A percentile compares a stretch with the other conserved stretches of the same genome.
Conservation (phyloP, 1,140 invertebrate genomes). For the Zaprionus tsacasi region DNA sequence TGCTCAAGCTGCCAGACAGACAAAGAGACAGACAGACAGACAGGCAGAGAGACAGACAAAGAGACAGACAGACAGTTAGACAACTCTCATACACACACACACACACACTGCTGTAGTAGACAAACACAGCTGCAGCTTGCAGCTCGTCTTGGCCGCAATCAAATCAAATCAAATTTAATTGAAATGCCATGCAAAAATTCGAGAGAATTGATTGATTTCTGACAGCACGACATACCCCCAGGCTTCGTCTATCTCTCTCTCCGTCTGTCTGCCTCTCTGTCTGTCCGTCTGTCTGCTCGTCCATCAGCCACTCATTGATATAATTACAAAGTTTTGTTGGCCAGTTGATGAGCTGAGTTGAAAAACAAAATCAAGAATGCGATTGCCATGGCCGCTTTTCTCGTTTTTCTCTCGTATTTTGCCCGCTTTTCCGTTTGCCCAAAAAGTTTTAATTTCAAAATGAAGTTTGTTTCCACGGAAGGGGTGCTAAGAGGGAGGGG, state of each 20-base stretch:
- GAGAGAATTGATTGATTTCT: constrained; percentile 76
- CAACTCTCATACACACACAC: background rate
- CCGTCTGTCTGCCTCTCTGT: background rate
- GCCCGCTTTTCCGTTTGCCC: constrained; percentile 18
- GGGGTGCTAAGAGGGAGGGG: background rate
- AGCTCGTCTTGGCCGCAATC: constrained; percentile 33
- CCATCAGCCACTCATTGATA: constrained; percentile 64
- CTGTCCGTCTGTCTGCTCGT: background rate
- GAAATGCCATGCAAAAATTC: constrained; percentile 76
- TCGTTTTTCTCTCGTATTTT: background rate
- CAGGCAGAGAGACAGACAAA: background rate
- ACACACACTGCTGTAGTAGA: background rate
- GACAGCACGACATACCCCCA: constrained; percentile 42
- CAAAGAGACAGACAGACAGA: background rate
- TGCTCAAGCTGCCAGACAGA: background rate
- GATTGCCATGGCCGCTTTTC: constrained; percentile 46
- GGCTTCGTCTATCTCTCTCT: too few relatives aligned
- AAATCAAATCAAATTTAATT: constrained; percentile 69
- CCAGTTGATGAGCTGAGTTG: constrained; percentile 78
- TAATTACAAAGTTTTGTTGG: constrained; percentile 79
- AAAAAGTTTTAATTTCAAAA: constrained; percentile 78
- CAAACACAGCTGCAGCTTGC: constrained; percentile 14
- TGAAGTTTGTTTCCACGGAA: constrained; percentile 64
- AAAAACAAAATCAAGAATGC: constrained; percentile 82
- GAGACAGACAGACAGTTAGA: background rate